phyloP scores from a whole-genome alignment of 1,140 invertebrate genomes.

The Drosophila willistoni region DNA sequence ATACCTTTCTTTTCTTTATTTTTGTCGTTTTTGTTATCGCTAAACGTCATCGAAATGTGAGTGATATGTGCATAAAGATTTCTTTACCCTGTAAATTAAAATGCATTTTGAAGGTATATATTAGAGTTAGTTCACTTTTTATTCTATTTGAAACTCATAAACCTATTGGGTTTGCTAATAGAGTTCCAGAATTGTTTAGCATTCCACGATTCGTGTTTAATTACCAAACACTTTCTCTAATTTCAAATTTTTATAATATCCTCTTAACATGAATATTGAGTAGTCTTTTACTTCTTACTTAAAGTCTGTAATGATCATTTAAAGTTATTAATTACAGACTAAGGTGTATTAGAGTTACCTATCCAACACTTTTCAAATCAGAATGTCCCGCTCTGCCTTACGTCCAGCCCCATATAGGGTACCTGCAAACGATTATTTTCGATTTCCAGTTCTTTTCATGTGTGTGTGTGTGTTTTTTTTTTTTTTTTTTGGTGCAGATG shows the following conservation, averaged over 20 bases:
- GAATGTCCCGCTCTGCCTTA: no score
- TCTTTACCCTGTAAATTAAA: neutral
- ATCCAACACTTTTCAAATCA: no score
- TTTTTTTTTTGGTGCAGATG: conserved; percentile 51
- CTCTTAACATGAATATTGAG: no score
- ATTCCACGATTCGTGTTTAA: no score
- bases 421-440: conserved; percentile 35
- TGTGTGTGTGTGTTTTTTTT: conserved; percentile 17
- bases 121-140: neutral
- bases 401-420: neutral
- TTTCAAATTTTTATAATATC: no score
- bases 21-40: conserved; percentile 40
- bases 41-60: conserved; percentile 75
- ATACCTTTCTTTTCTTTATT: conserved; percentile 27
- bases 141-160: neutral
- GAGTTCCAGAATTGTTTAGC: no score
- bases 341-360: no score
- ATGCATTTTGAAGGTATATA: neutral
- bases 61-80: conserved; percentile 67
- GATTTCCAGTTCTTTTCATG: conserved; percentile 1
- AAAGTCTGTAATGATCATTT: no score
- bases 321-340: no score
- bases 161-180: no score
- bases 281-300: no score
- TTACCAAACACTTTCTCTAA: no score